Conservation (phyloP, 2,797 vertebrate species). For the Neostethus bicornis region DNA sequence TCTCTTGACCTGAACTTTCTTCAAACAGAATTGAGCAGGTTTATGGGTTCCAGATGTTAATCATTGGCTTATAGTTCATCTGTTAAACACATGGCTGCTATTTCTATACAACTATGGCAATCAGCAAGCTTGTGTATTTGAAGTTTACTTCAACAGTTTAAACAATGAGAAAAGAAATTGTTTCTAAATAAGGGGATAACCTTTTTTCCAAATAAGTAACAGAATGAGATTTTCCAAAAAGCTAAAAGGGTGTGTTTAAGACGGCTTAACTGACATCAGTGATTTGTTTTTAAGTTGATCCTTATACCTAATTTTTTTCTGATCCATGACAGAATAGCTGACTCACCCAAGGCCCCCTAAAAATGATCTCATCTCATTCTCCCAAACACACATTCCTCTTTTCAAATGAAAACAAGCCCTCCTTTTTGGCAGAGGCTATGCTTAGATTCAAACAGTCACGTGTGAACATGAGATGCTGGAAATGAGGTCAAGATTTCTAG, state of each 20-base stretch:
- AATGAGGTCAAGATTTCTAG: not conserved
- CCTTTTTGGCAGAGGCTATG: conserved; percentile 41
- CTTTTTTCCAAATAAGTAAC: not conserved
- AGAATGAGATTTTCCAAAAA: not conserved
- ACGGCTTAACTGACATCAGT: conserved; percentile 25
- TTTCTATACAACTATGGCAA: conserved; percentile 12
- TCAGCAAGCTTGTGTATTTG: too few species aligned
- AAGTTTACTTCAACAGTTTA: not conserved
- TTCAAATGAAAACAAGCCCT: conserved; percentile 80
- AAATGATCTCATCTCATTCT: conserved; percentile 78
- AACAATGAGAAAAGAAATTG: too few species aligned
- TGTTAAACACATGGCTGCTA: conserved; percentile 51
- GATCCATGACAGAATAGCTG: conserved; percentile 78
- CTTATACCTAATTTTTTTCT: too few species aligned
- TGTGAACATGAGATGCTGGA: conserved; percentile 8
- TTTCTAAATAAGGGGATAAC: too few species aligned
- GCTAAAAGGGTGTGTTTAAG: not conserved
- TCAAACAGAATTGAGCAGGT: not conserved
- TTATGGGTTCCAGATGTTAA: conserved; percentile 43
- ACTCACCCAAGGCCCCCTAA: conserved; percentile 77
- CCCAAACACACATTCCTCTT: conserved; percentile 68
- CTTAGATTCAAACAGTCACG: conserved; percentile 60
- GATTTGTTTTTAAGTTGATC: conserved; percentile 33
- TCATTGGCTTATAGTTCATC: conserved; percentile 20
- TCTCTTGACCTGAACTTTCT: too few species aligned